Base-by-base conservation (phyloP, 2,888 invertebrate species). In the Ennomos fuscantarius region DNA sequence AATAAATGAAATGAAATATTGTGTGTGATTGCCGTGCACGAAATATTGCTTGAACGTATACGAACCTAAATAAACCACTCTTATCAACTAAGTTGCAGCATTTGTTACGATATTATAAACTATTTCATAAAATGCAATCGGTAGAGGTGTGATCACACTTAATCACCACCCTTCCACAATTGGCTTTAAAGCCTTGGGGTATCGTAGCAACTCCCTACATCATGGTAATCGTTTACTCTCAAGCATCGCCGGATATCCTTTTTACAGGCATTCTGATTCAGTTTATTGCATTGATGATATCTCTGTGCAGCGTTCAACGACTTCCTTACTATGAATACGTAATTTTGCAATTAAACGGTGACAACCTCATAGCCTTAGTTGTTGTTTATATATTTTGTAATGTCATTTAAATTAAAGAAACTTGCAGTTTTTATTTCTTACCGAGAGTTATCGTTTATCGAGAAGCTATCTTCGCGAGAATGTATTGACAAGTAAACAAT, bases 251-350 rank as follows among this genome's bases (percentile, higher is more conserved):
- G 84, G 85, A 86, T 78, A 84, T 86, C 86, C 86, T 83, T 72
- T 80, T 86, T 82, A 85, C 73, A 74, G 76, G 73, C 74, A 60
- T 79, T 78, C 69, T 77, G 78, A 81, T 81, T 74, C 82, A 77
- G 68, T 78, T 81, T 71, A 79, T 74, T 74, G 74, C 70, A 68
- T 69, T 73, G 69, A 70, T 70, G 55, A 73, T 68, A 78, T 72
- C 72, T 69, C 63, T 57, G 56, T 55, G 39, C 55, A 35, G 37
- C 45, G 49, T 53, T 58, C 51, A 48, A 46, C 59, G 68, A 66
- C 68, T 68, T 70, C 66, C 66, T 64, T 44, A 33, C 9, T 60
- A 37, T n/a, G 13, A 48, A 55, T 55, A 44, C 6, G n/a, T 24
- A 36, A 48, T n/a, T 54, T 24, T 24, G 24, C 24, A 24, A 24